Percentiles rank a stretch among this genome's conserved stretches.
These are phyloP conservation scores for Lineus longissimus DNA, from an alignment of 1,140 invertebrate genomes.

Conservation along the genomic window DNA sequence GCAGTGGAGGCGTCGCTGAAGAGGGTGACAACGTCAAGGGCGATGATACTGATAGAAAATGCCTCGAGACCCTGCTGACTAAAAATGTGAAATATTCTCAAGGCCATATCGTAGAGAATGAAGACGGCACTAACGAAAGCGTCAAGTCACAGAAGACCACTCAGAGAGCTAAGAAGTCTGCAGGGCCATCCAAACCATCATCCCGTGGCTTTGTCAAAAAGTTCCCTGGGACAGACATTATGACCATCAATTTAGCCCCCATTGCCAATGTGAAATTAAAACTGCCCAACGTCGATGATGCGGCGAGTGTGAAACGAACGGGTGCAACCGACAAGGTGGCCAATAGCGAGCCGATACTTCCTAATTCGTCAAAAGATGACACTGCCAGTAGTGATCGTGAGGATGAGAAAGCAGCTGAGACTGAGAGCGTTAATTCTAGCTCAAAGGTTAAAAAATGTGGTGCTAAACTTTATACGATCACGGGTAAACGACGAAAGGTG, in stretches of 20 bases:
- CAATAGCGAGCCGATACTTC: not conserved
- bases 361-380: not conserved
- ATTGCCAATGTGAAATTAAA: conserved; percentile 27
- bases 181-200: not conserved
- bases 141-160: too few species aligned
- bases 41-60: too few species aligned
- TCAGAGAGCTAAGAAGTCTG: too few species aligned
- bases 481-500: not conserved
- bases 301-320: not conserved
- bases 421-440: not conserved
- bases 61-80: too few species aligned
- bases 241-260: conserved; percentile 21
- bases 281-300: conserved; percentile 25
- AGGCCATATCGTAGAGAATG: too few species aligned
- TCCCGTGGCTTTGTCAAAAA: not conserved
- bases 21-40: too few species aligned
- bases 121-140: too few species aligned
- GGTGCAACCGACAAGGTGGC: too few species aligned
- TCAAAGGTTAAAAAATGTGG: not conserved
- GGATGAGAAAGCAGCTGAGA: not conserved
- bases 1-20: too few species aligned
- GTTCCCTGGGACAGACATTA: not conserved
- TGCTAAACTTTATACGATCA: not conserved
- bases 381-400: not conserved
- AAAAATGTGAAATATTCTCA: too few species aligned